Base-by-base conservation (phyloP, 2,113 vertebrate species). In the Calyptommatus sinebrachiatus region DNA sequence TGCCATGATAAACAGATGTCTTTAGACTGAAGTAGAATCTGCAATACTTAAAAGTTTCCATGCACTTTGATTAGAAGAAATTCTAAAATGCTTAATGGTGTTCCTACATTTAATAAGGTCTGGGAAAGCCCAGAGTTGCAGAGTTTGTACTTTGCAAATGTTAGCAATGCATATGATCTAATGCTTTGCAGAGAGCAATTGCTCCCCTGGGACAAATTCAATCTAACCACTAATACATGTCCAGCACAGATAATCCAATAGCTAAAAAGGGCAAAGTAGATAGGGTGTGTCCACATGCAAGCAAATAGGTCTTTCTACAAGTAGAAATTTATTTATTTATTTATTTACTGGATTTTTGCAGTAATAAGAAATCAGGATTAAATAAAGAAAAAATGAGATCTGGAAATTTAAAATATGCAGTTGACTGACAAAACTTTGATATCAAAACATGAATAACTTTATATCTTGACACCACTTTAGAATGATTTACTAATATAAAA, bases 71-170 rank as follows among this genome's bases (percentile, higher is more conserved):
- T 57, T 57, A 18, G 12, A 18, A 18, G 53, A 57, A 57, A 16
- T 57, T 57, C 53, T 57, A 18, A 57, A 57, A 57, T 57, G 16
- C 53, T 57, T 57, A 14, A 57, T 18, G 18, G 53, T 57, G 12
- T 57, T 57, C 53, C 53, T 57, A 57, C 12, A 57, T 57, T 57
- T 12, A 57, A 57, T 48, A 79, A 72, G 73, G 31, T 48, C 28
- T 31, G 66, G 73, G 73, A 76, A 81, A 76, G 50, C 67, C 79
- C 66, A 81, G 67, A 61, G 45, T 74, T 81, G 48, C 79, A 81
- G 68, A 50, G 46, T 26, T 70, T 26, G n/a, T 73, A 60, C 20
- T 21, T 73, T 73, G 65, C 62, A 80, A 22, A 80, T 67, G 41
- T 69, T 69, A 81, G 31, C 21, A 74, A 26, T 61, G 57, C 26